Conservation (phyloP, 2,888 invertebrate species). For the Parthenolecanium corni region DNA sequence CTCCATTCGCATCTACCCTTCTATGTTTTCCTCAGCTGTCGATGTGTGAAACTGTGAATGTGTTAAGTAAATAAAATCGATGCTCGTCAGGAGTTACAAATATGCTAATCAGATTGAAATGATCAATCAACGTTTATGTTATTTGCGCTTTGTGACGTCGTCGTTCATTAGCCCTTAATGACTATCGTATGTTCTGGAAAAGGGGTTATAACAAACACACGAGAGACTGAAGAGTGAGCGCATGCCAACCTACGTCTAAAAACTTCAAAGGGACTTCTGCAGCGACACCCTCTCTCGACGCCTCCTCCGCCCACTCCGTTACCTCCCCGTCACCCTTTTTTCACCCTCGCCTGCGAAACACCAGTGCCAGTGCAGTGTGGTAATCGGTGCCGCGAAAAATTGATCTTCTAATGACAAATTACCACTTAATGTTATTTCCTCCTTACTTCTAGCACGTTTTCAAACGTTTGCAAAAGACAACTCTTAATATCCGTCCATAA, state of each 20-base stretch:
- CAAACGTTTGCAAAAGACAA: constrained; percentile 13
- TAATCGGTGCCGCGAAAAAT: not conserved
- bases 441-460: not conserved
- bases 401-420: constrained; percentile 20
- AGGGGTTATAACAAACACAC: constrained; percentile 7
- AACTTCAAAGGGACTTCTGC: constrained; percentile 5
- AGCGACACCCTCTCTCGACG: too few relatives aligned
- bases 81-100: not conserved
- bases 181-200: not conserved
- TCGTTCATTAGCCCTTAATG: constrained; percentile 7
- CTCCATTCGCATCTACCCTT: not conserved
- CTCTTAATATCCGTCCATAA: constrained; percentile 5
- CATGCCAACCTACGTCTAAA: not conserved
- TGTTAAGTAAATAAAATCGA: too few relatives aligned
- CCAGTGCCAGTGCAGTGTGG: not conserved
- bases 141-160: not conserved
- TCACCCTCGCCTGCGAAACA: too few relatives aligned
- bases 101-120: constrained; percentile 9
- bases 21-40: not conserved
- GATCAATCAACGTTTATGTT: not conserved
- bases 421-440: constrained; percentile 21
- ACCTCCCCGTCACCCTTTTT: not conserved
- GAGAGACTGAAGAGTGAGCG: not conserved
- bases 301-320: too few relatives aligned
- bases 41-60: too few relatives aligned